Evolutionary conservation across 2,888 invertebrate genomes (phyloP).

Genomic region (Rhopalosiphum nymphaeae): DNA sequence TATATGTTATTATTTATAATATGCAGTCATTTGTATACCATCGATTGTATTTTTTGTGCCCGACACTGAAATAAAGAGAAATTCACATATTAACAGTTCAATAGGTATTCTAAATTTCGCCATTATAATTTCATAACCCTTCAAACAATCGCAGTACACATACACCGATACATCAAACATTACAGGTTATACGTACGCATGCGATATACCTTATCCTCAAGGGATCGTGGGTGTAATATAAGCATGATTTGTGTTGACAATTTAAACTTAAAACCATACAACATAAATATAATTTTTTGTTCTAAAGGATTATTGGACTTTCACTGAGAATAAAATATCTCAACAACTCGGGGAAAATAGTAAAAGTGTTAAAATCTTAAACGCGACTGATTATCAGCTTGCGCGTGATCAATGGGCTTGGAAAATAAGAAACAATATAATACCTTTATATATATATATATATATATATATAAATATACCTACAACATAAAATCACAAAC

Average conservation of each 20-base stretch:
- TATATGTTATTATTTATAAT: neutral
- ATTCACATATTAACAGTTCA: neutral
- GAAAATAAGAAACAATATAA: slow-evolving; percentile 20
- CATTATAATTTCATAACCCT: neutral
- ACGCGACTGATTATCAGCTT: neutral
- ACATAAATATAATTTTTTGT: neutral
- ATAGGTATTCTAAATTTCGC: neutral
- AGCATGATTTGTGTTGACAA: neutral
- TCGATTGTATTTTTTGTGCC: neutral
- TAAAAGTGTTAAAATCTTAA: neutral
- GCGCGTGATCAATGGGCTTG: neutral
- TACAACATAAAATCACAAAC: neutral
- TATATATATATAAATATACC: neutral
- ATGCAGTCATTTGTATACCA: neutral
- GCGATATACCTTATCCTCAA: neutral
- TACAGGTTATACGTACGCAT: neutral
- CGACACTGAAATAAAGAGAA: neutral
- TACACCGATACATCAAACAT: neutral
- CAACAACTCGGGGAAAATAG: neutral
- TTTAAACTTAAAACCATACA: neutral
- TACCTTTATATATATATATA: neutral
- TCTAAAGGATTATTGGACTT: neutral
- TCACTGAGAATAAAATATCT: neutral
- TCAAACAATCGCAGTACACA: neutral
- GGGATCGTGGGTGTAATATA: neutral